phyloP scores from a whole-genome alignment of 2,797 vertebrate species.

The Melanotaenia nigrans region DNA sequence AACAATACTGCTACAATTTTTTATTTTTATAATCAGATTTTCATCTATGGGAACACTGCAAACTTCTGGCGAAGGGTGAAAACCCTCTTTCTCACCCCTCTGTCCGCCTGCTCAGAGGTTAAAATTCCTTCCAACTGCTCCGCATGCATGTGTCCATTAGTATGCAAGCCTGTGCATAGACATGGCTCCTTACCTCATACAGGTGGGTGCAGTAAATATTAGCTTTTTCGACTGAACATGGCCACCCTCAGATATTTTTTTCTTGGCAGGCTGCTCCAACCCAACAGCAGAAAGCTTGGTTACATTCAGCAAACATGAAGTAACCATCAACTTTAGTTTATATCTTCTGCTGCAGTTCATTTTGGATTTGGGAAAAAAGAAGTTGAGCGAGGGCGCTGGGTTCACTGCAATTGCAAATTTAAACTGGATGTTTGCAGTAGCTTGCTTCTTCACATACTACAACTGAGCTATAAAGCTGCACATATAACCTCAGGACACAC shows the following conservation, averaged over 20 bases:
- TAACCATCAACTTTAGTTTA: conserved; percentile 71
- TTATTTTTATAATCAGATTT: conserved; percentile 26
- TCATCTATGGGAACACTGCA: conserved; percentile 44
- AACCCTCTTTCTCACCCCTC: conserved; percentile 63
- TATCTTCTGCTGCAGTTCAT: conserved; percentile 60
- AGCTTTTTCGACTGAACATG: conserved; percentile 80
- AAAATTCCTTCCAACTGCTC: conserved; percentile 53
- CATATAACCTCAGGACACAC: conserved; percentile 7
- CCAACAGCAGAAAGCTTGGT: conserved; percentile 75
- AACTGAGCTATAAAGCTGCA: conserved; percentile 17
- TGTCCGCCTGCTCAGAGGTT: conserved; percentile 47
- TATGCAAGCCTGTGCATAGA: conserved; percentile 52
- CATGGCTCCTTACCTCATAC: conserved; percentile 58
- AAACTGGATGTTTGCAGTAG: conserved; percentile 42
- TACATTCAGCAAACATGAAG: conserved; percentile 77
- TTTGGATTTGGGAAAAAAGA: conserved; percentile 49
- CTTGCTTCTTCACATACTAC: conserved; percentile 17
- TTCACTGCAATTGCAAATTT: conserved; percentile 65
- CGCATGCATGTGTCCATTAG: conserved; percentile 38
- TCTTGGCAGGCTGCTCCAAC: conserved; percentile 68
- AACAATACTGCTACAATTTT: not conserved
- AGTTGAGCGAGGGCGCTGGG: conserved; percentile 56
- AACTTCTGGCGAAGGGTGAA: conserved; percentile 58
- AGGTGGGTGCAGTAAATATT: conserved; percentile 84
- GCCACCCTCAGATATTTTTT: conserved; percentile 76